Evolutionary conservation across 2,797 vertebrate genomes (phyloP).

Genomic region (Acanthurus lineatus): DNA sequence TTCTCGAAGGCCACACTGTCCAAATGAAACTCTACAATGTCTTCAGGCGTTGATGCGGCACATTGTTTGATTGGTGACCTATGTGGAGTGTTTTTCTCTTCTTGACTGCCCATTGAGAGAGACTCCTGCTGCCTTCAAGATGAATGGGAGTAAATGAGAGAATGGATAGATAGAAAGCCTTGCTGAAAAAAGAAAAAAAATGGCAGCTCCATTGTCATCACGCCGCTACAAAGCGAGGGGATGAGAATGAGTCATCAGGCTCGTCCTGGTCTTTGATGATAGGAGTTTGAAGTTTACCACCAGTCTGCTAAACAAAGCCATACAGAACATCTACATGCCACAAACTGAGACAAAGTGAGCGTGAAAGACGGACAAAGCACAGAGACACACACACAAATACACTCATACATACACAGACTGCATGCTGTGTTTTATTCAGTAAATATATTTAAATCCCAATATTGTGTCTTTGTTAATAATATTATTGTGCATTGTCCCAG

Average conservation of each 20-base stretch:
- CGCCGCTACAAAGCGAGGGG: slow-evolving; percentile 14
- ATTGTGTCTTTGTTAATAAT: too few species aligned
- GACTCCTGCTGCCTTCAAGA: not conserved
- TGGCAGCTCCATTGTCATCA: slow-evolving; percentile 15
- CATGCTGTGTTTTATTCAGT: too few species aligned
- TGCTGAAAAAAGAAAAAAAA: slow-evolving; percentile 7
- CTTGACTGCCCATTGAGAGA: not conserved
- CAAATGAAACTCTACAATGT: not conserved
- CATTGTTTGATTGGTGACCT: slow-evolving; percentile 1
- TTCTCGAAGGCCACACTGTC: not conserved
- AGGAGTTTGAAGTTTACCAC: slow-evolving; percentile 33
- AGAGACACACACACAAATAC: slow-evolving; percentile 28
- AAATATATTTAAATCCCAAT: too few species aligned
- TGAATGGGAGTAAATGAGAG: not conserved
- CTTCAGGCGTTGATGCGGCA: not conserved
- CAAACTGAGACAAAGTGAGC: too few species aligned
- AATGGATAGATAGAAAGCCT: not conserved
- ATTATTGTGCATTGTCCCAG: too few species aligned
- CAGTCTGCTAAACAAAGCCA: slow-evolving; percentile 45
- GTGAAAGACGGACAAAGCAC: too few species aligned
- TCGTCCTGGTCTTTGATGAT: slow-evolving; percentile 32
- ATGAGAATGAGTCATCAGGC: slow-evolving; percentile 44
- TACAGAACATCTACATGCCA: not conserved
- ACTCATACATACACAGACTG: too few species aligned
- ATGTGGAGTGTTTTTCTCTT: not conserved